Evolutionary conservation across 2,113 vertebrate species (phyloP).

Genomic region (Crotalus helleri): DNA sequence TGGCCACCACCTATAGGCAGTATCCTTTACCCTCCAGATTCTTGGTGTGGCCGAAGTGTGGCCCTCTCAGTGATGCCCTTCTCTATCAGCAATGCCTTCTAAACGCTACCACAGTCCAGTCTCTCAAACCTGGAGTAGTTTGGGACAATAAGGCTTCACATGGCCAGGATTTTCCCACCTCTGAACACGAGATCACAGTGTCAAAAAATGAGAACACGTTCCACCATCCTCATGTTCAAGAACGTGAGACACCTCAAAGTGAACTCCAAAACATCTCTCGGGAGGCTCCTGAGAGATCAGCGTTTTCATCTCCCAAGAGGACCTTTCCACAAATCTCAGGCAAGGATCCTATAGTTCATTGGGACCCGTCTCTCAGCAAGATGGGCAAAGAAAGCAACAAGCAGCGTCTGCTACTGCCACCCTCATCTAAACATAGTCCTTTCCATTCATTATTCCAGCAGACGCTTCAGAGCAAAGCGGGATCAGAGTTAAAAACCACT

Average conservation of each 20-base stretch:
- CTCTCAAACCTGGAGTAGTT: slow-evolving; percentile 79
- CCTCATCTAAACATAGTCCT: slow-evolving; percentile 77
- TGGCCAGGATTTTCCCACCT: slow-evolving; percentile 74
- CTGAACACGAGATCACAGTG: slow-evolving; percentile 67
- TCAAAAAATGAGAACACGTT: slow-evolving; percentile 79
- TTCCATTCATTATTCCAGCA: slow-evolving; percentile 87
- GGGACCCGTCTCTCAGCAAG: slow-evolving; percentile 77
- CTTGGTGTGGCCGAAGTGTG: slow-evolving; percentile 89
- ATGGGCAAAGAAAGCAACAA: slow-evolving; percentile 80
- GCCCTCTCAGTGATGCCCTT: slow-evolving; percentile 82
- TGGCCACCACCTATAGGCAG: slow-evolving; percentile 92
- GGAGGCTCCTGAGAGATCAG: slow-evolving; percentile 80
- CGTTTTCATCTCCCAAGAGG: slow-evolving; percentile 87
- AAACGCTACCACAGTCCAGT: slow-evolving; percentile 83
- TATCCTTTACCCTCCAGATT: slow-evolving; percentile 85
- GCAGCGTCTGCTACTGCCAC: slow-evolving; percentile 50
- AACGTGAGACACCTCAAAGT: slow-evolving; percentile 57
- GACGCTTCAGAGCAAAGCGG: slow-evolving; percentile 74
- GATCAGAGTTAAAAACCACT: slow-evolving; percentile 73
- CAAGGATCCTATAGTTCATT: slow-evolving; percentile 60
- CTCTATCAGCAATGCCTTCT: slow-evolving; percentile 93
- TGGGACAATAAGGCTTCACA: slow-evolving; percentile 83
- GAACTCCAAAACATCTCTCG: slow-evolving; percentile 69
- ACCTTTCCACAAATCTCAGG: slow-evolving; percentile 78
- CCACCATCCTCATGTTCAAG: slow-evolving; percentile 61